Evolutionary conservation across 1,140 invertebrate species (phyloP), one percentile per base, ranked within the genome.

Genomic region (Thaumetopoea pityocampa): DNA sequence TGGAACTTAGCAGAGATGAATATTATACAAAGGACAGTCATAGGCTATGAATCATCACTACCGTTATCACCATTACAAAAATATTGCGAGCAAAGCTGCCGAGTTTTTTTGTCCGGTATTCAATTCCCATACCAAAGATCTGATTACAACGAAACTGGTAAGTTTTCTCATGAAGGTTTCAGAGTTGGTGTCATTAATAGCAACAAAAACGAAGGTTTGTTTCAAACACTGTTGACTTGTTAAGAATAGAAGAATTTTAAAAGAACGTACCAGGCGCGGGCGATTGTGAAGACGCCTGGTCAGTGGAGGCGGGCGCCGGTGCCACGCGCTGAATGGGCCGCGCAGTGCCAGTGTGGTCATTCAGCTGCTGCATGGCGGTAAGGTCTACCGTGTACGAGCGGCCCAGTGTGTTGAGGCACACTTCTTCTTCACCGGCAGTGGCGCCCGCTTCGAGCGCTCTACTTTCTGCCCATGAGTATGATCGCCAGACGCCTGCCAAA

Each of bases 351-450:
- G 96, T 96, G 78, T 98, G 96, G 85, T 99, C 97, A 81, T 98
- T 98, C 50, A 98, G 97, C 89, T 99, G 97, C 82, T 98, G 96
- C 95, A 98, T 97, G 54, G 95, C 92, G 82, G 96, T 93, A 63
- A 99, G 95, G 87, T 99, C 97, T 49, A 99, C 92, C 1, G 96
- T 96, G 78, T 98, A 98, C 5, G 95, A 96, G 60, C 95, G 89
- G 42, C 96, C 95, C 71, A 96, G 89, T 7, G 95, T 95, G 18
- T 93, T 94, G 27, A 99, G 87, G 67, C 92, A 96, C 43, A 98
- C 94, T 85, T 98, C 97, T 84, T 98, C 96, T 77, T 98, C 96
- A 18, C 94, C 96, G 67, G 93, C 93, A 68, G 94, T 90, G 84
- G 96, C 95, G 32, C 96, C 96, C 62, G 95, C 94, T 89, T 97